Evolutionary conservation across 2,797 vertebrate species (phyloP), one percentile per base, ranked within the genome.

Genomic region (Ataeniobius toweri): DNA sequence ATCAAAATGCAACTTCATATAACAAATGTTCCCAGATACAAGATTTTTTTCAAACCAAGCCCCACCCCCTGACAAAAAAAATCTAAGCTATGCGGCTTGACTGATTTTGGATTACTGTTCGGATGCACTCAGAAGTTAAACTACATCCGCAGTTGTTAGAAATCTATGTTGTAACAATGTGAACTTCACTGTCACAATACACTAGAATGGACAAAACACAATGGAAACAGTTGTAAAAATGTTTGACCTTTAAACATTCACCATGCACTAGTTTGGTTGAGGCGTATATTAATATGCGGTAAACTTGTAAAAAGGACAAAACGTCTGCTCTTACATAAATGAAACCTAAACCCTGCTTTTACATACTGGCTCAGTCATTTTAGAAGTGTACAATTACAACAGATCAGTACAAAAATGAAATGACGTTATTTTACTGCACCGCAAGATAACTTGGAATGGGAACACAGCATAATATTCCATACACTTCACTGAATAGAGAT

Each of bases 401-500:
- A 85, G 44, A 68, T 61, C 74, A 85, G 77, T 22, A 80, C 36
- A 73, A 79, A 80, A 83, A 86, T 85, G 65, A 86, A 36, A 77
- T 24, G 68, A 78, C 76, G 69, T 77, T 78, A 80, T 78, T 79
- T 79, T 80, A 83, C 81, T 89, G 82, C 74, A 84, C 74, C 80
- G 65, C 69, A 78, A 58, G 78, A 80, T 79, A 67, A 91, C 85
- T 90, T 94, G 89, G 78, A 93, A 93, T 89, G 81, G 89, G 55
- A 92, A 81, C 76, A 89, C 24, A 92, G 70, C 67, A 79, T 75
- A 76, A 76, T 71, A 85, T 79, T 75, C 85, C 46, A 80, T 70
- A 81, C 46, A 80, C 79, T 70, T 65, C 76, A 53, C 59, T 68
- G 85, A 51, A 81, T 14, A 73, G 56, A 74, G 58, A 71, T 82